Conservation (phyloP, 2,888 invertebrate species). For the Acrobeloides nanus region DNA sequence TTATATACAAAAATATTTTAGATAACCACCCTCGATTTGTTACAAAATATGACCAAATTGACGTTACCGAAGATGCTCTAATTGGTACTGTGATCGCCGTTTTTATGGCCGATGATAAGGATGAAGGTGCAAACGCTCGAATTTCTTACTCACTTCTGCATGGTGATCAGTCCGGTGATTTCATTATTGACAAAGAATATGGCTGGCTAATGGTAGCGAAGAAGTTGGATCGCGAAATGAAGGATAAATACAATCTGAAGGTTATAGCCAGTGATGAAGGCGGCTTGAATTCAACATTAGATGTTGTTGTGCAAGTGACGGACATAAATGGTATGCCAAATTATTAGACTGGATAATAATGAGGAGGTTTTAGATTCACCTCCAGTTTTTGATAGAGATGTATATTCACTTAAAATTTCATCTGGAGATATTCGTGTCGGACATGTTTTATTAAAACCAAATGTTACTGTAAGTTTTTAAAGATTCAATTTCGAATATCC, state of each 20-base stretch:
- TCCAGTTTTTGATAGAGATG: no score
- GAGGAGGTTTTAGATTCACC: no score
- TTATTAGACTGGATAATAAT: no score
- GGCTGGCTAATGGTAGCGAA: conserved; percentile 67
- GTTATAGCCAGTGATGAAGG: conserved; percentile 63
- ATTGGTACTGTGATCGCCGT: conserved; percentile 46
- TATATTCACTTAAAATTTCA: no score
- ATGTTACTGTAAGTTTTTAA: no score
- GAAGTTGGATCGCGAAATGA: conserved; percentile 59
- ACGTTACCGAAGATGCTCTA: conserved; percentile 34
- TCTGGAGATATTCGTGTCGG: no score
- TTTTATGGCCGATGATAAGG: conserved; percentile 42
- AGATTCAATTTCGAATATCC: no score
- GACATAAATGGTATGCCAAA: conserved; percentile 56
- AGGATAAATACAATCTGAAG: conserved; percentile 70
- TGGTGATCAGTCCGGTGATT: conserved; percentile 55
- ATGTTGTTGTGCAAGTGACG: conserved; percentile 28
- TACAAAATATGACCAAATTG: conserved; percentile 12
- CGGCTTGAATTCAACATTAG: conserved; percentile 29
- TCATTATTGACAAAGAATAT: conserved; percentile 75
- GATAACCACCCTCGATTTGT: no score
- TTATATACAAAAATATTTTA: no score
- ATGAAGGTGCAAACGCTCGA: conserved; percentile 28
- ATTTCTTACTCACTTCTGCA: conserved; percentile 19
- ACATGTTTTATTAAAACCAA: no score